Conservation (phyloP, 2,888 invertebrate genomes). For the Euplexia lucipara region DNA sequence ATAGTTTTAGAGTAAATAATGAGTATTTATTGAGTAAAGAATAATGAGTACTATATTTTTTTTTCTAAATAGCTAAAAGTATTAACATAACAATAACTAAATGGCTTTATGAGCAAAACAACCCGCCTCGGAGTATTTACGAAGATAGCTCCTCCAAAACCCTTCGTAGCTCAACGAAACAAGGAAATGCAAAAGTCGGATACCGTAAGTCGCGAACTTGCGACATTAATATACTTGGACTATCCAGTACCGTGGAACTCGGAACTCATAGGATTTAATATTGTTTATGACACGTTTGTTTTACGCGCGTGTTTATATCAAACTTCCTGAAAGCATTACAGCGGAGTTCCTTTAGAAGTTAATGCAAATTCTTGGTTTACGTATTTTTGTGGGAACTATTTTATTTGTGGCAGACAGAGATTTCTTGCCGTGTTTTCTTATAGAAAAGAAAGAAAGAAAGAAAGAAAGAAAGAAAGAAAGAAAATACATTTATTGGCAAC, state of each 20-base stretch:
- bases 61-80: no score
- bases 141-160: slow-evolving; percentile 33
- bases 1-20: no score
- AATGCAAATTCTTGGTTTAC: slow-evolving; percentile 52
- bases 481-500: no score
- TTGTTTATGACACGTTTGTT: slow-evolving; percentile 88
- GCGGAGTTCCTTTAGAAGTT: slow-evolving; percentile 57
- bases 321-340: slow-evolving; percentile 75
- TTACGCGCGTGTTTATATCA: slow-evolving; percentile 82
- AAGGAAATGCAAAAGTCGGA: slow-evolving; percentile 81
- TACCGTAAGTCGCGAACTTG: slow-evolving; percentile 79
- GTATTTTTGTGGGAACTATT: slow-evolving; percentile 53
- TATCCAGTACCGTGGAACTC: slow-evolving; percentile 64
- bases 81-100: no score
- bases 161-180: slow-evolving; percentile 56
- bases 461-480: no score
- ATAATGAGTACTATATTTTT: no score
- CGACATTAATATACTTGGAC: slow-evolving; percentile 80
- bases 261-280: slow-evolving; percentile 82
- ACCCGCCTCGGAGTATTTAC: not conserved
- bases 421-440: slow-evolving; percentile 5
- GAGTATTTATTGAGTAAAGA: no score
- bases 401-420: slow-evolving; percentile 23
- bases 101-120: no score
- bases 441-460: no score